Evolutionary conservation across 2,113 vertebrate genomes (phyloP).

Genomic region (Hypanus sabinus): DNA sequence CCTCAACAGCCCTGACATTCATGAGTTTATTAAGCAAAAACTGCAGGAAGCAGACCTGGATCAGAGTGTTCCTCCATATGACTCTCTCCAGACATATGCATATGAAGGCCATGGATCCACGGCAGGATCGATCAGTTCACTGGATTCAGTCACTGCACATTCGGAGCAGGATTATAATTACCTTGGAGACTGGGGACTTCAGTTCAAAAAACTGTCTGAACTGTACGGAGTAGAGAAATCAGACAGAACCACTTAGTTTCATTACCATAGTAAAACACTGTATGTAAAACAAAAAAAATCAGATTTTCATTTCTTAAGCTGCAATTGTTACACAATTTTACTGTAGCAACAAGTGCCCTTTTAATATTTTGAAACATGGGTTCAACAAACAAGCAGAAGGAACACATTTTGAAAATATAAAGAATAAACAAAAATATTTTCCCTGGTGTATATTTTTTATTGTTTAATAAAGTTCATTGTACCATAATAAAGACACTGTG

Average conservation of each 20-base stretch:
- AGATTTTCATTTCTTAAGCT: slow-evolving; percentile 59
- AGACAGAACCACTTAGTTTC: slow-evolving; percentile 67
- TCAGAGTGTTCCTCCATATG: slow-evolving; percentile 81
- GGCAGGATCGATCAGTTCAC: slow-evolving; percentile 82
- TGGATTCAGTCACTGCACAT: slow-evolving; percentile 74
- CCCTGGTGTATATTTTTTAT: slow-evolving; percentile 95
- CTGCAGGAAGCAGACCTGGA: slow-evolving; percentile 85
- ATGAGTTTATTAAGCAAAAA: slow-evolving; percentile 80
- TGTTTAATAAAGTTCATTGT: slow-evolving; percentile 83
- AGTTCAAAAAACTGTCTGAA: slow-evolving; percentile 90
- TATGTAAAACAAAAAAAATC: slow-evolving; percentile 44
- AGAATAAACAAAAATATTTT: slow-evolving; percentile 69
- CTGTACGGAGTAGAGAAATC: slow-evolving; percentile 81
- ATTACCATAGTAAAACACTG: slow-evolving; percentile 40
- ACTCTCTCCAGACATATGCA: slow-evolving; percentile 94
- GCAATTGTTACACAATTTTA: slow-evolving; percentile 60
- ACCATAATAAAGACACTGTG: slow-evolving; percentile 63
- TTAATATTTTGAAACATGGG: slow-evolving; percentile 67
- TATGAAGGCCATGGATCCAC: slow-evolving; percentile 87
- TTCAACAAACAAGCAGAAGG: slow-evolving; percentile 60
- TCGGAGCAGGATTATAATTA: slow-evolving; percentile 79
- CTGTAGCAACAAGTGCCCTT: slow-evolving; percentile 74
- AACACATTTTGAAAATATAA: slow-evolving; percentile 64
- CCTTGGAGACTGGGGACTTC: slow-evolving; percentile 82
- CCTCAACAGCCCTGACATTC: slow-evolving; percentile 72